Conservation (phyloP, 2,113 vertebrate species). For the Psilopogon haemacephalus region DNA sequence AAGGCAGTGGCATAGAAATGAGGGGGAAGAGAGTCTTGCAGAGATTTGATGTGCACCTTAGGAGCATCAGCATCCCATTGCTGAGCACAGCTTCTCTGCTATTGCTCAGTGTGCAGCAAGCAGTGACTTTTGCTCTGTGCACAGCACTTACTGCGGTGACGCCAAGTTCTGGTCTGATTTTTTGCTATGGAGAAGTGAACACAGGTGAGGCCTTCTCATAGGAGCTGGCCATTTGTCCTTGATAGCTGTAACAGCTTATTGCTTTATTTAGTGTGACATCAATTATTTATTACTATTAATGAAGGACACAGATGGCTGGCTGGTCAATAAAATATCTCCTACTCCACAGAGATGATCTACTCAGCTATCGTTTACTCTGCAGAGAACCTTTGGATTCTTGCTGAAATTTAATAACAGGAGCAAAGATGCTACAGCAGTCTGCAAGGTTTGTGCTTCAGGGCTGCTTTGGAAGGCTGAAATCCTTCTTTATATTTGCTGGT, state of each 20-base stretch:
- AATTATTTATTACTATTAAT: constrained; percentile 71
- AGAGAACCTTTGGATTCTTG: constrained; percentile 62
- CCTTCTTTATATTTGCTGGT: constrained; percentile 63
- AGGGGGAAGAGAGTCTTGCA: background rate
- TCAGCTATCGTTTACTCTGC: constrained; percentile 67
- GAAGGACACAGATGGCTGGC: constrained; percentile 68
- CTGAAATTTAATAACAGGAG: constrained; percentile 53
- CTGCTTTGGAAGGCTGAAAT: constrained; percentile 60
- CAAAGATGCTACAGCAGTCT: constrained; percentile 39
- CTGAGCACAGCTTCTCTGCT: background rate
- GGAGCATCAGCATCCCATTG: background rate
- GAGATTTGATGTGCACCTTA: background rate
- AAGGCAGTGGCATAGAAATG: background rate
- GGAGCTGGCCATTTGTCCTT: constrained; percentile 51
- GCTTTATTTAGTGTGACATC: constrained; percentile 56
- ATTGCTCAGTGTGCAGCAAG: background rate
- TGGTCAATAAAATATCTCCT: constrained; percentile 67
- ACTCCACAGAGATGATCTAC: constrained; percentile 60
- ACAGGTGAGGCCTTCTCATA: constrained; percentile 46
- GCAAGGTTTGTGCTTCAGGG: constrained; percentile 47
- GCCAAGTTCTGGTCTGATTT: background rate
- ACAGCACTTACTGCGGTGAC: background rate
- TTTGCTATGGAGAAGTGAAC: constrained; percentile 7
- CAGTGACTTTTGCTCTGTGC: background rate
- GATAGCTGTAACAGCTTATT: constrained; percentile 59